Percentiles rank a stretch among this genome's conserved stretches.
phyloP scores from a whole-genome alignment of 2,113 vertebrate genomes.

The Sapayoa aenigma region DNA sequence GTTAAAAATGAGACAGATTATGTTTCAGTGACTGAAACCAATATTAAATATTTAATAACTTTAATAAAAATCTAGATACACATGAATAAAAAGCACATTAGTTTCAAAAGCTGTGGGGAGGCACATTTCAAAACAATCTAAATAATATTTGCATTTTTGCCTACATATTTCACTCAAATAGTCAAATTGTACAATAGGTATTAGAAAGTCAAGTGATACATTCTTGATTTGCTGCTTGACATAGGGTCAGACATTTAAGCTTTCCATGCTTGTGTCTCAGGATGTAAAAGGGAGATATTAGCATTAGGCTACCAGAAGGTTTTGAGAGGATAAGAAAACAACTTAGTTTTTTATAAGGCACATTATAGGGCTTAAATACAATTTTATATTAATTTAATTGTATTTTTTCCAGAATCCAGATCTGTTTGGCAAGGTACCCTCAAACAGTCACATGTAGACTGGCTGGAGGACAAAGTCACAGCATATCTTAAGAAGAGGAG shows the following conservation, averaged over 20 bases:
- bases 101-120: background rate
- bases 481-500: background rate
- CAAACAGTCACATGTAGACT: background rate
- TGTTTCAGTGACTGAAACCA: background rate
- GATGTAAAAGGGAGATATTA: background rate
- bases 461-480: background rate
- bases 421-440: background rate
- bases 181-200: background rate
- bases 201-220: background rate
- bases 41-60: background rate
- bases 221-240: background rate
- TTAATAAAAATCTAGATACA: background rate
- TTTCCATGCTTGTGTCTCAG: background rate
- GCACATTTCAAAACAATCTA: background rate
- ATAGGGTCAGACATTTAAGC: background rate
- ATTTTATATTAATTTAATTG: background rate
- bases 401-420: background rate
- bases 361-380: background rate
- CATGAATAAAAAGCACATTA: background rate
- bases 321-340: background rate
- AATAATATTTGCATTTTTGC: background rate
- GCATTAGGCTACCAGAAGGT: background rate
- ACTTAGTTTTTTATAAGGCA: background rate
- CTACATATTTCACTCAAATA: background rate
- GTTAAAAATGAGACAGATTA: background rate